A percentile compares a stretch with the other conserved stretches of the same genome.
These are phyloP conservation scores for Leptonema lineaticorne DNA, from an alignment of 1,140 invertebrate species.

Conservation along the genomic window DNA sequence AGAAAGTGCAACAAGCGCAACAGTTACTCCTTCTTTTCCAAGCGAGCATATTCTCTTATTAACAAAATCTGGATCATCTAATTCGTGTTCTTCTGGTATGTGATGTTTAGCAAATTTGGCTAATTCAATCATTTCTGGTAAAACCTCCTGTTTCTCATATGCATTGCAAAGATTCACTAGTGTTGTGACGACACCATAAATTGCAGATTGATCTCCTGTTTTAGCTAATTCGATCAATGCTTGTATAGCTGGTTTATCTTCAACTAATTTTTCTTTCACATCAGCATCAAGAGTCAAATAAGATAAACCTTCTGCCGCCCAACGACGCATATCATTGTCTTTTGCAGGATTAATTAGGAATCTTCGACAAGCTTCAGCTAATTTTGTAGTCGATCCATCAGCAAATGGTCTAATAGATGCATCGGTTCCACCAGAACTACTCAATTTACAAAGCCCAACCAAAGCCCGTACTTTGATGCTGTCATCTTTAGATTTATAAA, in stretches of 20 bases:
- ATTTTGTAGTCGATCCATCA: constrained; percentile 90
- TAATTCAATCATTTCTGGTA: constrained; percentile 95
- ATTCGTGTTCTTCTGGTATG: constrained; percentile 94
- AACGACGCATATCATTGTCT: constrained; percentile 87
- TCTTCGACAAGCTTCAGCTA: constrained; percentile 90
- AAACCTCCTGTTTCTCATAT: constrained; percentile 96
- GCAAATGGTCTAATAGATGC: constrained; percentile 90
- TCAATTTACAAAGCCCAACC: constrained; percentile 95
- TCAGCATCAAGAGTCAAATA: constrained; percentile 98
- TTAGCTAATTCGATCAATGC: constrained; percentile 87
- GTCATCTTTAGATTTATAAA: constrained; percentile 92
- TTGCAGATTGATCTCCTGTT: constrained; percentile 79
- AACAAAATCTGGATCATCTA: constrained; percentile 92
- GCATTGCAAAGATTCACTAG: constrained; percentile 97
- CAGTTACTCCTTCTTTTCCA: constrained; percentile 82
- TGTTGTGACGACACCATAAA: constrained; percentile 93
- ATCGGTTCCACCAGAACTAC: constrained; percentile 95
- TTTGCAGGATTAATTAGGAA: constrained; percentile 85
- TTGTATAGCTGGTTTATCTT: constrained; percentile 79
- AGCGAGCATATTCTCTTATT: constrained; percentile 78
- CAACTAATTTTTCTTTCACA: constrained; percentile 95
- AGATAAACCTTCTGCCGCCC: constrained; percentile 96
- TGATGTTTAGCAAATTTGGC: constrained; percentile 99
- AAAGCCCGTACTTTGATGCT: constrained; percentile 85
- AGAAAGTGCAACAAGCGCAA: constrained; percentile 82